Evolutionary conservation across 2,888 invertebrate species (phyloP), one percentile per base, ranked within the genome.

Genomic region (Lasioglossum oenotherae): DNA sequence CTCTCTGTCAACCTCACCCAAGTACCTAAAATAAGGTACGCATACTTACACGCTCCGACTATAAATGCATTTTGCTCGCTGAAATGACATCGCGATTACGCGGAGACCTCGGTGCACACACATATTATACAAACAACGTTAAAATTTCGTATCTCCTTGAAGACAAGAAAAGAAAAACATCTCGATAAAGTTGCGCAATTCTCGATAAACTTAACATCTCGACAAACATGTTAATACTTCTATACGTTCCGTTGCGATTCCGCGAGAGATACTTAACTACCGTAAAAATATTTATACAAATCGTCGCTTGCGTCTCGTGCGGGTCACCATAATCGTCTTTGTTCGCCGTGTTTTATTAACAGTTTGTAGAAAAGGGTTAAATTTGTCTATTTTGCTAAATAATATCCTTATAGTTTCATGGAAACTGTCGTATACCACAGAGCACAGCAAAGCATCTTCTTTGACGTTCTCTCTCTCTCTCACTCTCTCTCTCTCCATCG

Each of bases 391-490:
- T 49, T 73, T 75, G 80, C 81, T 75, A 82, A 72, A 85, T 76
- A 85, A 71, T 81, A 85, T 75, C 76, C 86, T 85, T 86, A 85
- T 90, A 88, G 89, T 89, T 90, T 90, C 88, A 90, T 79, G 85
- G 87, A 90, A 87, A 86, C 87, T 79, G 86, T 85, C 87, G 81
- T 85, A 88, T 87, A 85, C 87, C 81, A 82, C 88, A 88, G 87
- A 85, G 88, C 87, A 79, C 78, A 88, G 82, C 79, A 83, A 87
- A 85, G 85, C 77, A 87, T 82, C 77, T 80, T 79, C 85, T 79
- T 85, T 77, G 81, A 88, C 81, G 82, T 78, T 82, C 85, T 89
- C 64, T 16, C 64, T 27, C 64, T n/a, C 27, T 10, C 27, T 27
- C 14, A n/a, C 85, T 89, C 64, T 16, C 64, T 27, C 64, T n/a